Base-by-base conservation (phyloP, 2,113 vertebrate genomes). In the Willisornis vidua region DNA sequence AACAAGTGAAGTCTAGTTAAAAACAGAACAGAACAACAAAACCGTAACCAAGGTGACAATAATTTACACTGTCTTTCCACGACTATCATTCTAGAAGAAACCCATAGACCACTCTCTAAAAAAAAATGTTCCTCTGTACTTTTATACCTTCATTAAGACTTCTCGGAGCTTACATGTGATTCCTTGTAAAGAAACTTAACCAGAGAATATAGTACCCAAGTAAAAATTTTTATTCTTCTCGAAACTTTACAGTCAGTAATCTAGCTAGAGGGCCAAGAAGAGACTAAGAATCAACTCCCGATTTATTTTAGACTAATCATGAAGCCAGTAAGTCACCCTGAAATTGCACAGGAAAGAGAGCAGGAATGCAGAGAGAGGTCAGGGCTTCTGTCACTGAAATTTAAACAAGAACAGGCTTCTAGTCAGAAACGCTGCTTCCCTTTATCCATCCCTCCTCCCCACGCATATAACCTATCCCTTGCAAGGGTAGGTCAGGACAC, bases 261-360 rank as follows among this genome's bases (percentile, higher is more conserved):
- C 35, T 65, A 95, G 57, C 59, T 71, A 77, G 24, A 84, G 72
- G 46, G 46, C 12, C 0, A 0, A 41, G 62, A 85, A 68, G 16
- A 77, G 26, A 86, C 1, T 48, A 93, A 70, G 37, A 78, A 94
- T 65, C 75, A 72, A 28, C 28, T 72, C 45, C 41, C 14, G 6
- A 85, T 84, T 96, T 91, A 93, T 90, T 95, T 96, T 85, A 83
- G 72, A 71, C 82, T 88, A 65, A 95, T 93, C 92, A 68, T 54
- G 85, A 92, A 93, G 68, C 73, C 73, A 94, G 68, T 93, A 79
- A 94, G 82, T 61, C 79, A 92, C 75, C 90, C 96, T 84, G 96
- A 95, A 95, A 95, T 95, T 61, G 79, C 83, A 78, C 35, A 95
- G 85, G 93, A 94, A 95, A 78, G 82, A 90, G 83, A 92, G 88